These are phyloP conservation scores for Centrocercus urophasianus DNA, from an alignment of 2,113 vertebrate genomes.

Conservation along the genomic window DNA sequence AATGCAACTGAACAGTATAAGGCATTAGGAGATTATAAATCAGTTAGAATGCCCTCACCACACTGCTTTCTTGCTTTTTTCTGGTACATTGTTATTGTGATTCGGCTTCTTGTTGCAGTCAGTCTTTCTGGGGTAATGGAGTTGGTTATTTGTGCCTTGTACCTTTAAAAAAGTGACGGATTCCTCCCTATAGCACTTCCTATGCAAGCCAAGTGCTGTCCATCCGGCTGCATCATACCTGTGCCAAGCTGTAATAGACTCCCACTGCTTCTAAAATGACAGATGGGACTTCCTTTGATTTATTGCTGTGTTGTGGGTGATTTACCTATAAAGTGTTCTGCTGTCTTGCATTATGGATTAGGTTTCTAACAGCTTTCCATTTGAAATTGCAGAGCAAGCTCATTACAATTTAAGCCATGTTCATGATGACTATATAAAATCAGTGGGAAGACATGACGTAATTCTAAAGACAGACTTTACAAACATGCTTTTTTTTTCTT, in stretches of 20 bases:
- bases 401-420: neutral
- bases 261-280: constrained; percentile 8
- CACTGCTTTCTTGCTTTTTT: neutral
- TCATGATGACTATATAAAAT: constrained; percentile 21
- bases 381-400: constrained; percentile 41
- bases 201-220: constrained; percentile 11
- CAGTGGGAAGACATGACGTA: neutral
- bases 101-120: neutral
- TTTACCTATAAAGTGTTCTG: constrained; percentile 50
- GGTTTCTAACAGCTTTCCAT: constrained; percentile 25
- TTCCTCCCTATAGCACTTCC: neutral
- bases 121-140: neutral
- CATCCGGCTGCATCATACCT: constrained; percentile 1
- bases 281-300: neutral
- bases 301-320: constrained; percentile 36
- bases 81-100: neutral
- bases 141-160: constrained; percentile 2
- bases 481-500: constrained; percentile 1
- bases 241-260: constrained; percentile 49
- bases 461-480: neutral
- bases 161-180: neutral
- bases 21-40: constrained; percentile 56
- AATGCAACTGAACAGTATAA: neutral
- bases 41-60: constrained; percentile 6
- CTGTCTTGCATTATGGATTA: constrained; percentile 23